Evolutionary conservation across 2,113 vertebrate genomes (phyloP), one percentile per base, ranked within the genome.

Genomic region (Gopherus flavomarginatus): DNA sequence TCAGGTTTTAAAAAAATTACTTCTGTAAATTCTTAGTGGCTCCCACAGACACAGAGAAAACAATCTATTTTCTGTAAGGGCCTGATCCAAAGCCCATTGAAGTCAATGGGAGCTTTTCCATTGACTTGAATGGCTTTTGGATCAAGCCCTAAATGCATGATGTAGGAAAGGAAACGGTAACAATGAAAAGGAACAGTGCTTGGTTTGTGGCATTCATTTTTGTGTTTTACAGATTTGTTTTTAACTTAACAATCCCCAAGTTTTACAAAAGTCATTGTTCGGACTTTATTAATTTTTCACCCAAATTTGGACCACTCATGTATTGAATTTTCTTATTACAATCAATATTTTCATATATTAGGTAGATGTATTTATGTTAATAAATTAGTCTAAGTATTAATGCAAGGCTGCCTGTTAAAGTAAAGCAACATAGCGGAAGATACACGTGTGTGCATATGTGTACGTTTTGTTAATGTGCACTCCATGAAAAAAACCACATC

Each of bases 81-180:
- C 92, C 77, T 77, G 47, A 53, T 89, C n/a, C 90, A 59, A 85
- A n/a, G 52, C 52, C 47, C 35, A 24, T 2, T 92, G 16, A 83
- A 90, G 59, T 50, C 27, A 86, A 81, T 65, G 85, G 79, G 86
- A 78, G 35, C 92, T 96, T 83, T 96, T 83, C 84, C 78, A 78
- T 62, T 91, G 50, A n/a, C 35, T 92, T 56, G 21, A 53, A 83
- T 93, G 85, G 88, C 52, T 90, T 93, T 94, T 0, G 0, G 14
- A 53, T 92, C 69, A 62, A 54, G 92, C 94, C 83, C 56, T 44
- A 6, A 22, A 75, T 31, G 9, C 6, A 3, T 54, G 52, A 52
- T 90, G 42, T 75, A 53, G 59, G 94, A 54, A 21, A 54, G 19
- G 53, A 54, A 54, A 53, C 52, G 14, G 52, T 17, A 53, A 17